Evolutionary conservation across 2,888 invertebrate genomes (phyloP).

Genomic region (Lepidocyrtoides sp.): DNA sequence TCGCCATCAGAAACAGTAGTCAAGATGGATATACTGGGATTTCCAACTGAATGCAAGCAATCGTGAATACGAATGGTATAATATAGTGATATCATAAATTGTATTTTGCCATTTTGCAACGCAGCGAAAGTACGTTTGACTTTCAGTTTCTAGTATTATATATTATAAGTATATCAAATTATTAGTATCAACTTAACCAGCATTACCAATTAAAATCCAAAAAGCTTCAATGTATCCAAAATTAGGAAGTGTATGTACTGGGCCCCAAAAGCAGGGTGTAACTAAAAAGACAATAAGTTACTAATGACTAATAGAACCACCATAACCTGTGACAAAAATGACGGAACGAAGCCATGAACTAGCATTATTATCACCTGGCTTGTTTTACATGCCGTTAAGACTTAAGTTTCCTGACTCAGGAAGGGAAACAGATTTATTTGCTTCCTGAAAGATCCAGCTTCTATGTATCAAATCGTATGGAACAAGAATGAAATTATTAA

Average conservation of each 20-base stretch:
- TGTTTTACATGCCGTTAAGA: too few species aligned
- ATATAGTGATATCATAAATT: background rate
- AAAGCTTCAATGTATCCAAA: background rate
- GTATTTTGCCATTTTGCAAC: too few species aligned
- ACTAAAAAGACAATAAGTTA: conserved; percentile 67
- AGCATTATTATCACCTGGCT: too few species aligned
- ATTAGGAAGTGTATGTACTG: background rate
- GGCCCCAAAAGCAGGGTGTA: conserved; percentile 50
- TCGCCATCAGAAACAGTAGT: conserved; percentile 77
- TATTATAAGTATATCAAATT: background rate
- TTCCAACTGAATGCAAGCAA: conserved; percentile 84
- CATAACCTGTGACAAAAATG: too few species aligned
- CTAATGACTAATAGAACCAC: background rate
- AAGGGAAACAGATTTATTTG: too few species aligned
- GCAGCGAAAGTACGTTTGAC: background rate
- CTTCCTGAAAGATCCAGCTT: too few species aligned
- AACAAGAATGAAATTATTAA: too few species aligned
- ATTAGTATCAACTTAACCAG: too few species aligned
- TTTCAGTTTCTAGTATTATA: background rate
- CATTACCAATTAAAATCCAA: background rate
- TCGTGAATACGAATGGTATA: conserved; percentile 45
- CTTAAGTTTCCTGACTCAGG: too few species aligned
- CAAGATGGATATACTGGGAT: conserved; percentile 82
- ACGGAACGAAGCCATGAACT: too few species aligned
- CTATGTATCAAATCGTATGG: too few species aligned